Evolutionary conservation across 2,888 invertebrate genomes (phyloP).

Genomic region (Ecliptopera silaceata): DNA sequence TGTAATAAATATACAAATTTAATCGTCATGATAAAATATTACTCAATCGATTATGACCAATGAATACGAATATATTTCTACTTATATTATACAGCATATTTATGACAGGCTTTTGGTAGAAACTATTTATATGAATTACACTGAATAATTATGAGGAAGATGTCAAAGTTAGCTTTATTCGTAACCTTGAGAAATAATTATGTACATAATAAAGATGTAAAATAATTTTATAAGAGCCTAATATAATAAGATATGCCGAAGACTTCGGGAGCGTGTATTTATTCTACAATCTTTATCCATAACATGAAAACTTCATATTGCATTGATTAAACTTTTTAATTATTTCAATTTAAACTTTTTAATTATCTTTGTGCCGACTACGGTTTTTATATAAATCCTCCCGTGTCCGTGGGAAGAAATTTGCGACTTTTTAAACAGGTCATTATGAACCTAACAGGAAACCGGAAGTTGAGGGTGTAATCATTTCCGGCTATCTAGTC

Average conservation of each 20-base stretch:
- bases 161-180: conserved; percentile 9
- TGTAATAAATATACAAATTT: conserved; percentile 12
- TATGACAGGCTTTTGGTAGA: background rate
- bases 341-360: too few species aligned
- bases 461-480: conserved; percentile 14
- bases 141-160: conserved; percentile 6
- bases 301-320: too few species aligned
- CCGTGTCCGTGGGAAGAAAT: too few species aligned
- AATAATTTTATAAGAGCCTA: too few species aligned
- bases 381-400: too few species aligned
- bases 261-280: too few species aligned
- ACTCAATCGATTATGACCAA: conserved; percentile 1
- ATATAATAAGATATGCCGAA: too few species aligned
- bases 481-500: conserved; percentile 21
- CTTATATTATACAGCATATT: background rate
- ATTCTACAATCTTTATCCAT: too few species aligned
- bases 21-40: conserved; percentile 9
- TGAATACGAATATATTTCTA: conserved; percentile 14
- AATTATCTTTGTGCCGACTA: too few species aligned
- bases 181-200: conserved; percentile 2
- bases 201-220: too few species aligned
- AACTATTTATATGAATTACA: conserved; percentile 7
- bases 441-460: conserved; percentile 3
- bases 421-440: background rate
- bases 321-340: too few species aligned